phyloP scores from a whole-genome alignment of 2,113 vertebrate species.

The Vimba vimba region DNA sequence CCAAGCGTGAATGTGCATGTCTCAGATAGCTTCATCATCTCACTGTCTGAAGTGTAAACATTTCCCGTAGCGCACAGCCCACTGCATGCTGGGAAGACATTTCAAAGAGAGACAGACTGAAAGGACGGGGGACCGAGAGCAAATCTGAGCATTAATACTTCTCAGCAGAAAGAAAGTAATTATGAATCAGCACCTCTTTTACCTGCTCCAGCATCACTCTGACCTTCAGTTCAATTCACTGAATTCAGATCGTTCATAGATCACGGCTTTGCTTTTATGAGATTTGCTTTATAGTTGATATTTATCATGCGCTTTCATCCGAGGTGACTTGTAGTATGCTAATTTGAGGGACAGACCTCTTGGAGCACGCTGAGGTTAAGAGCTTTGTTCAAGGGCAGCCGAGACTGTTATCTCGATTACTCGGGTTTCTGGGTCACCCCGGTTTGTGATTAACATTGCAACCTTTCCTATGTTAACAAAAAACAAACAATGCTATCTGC shows the following conservation, averaged over 20 bases:
- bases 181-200: not conserved
- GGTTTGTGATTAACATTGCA: not conserved
- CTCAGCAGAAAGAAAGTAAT: slow-evolving; percentile 12
- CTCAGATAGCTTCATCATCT: slow-evolving; percentile 7
- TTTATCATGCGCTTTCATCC: not conserved
- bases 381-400: not conserved
- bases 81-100: slow-evolving; percentile 7
- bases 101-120: not conserved
- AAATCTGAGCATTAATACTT: not conserved
- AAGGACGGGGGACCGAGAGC: not conserved
- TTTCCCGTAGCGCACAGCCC: not conserved
- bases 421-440: not conserved
- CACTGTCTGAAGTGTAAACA: slow-evolving; percentile 8
- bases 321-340: not conserved
- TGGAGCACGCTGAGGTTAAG: not conserved
- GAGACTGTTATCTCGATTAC: not conserved
- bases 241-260: not conserved
- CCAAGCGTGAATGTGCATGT: not conserved
- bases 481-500: not conserved
- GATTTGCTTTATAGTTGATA: not conserved
- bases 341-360: not conserved
- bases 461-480: not conserved
- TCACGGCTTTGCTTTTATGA: slow-evolving; percentile 1
- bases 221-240: not conserved
- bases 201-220: not conserved